These are phyloP conservation scores for Flexamia atlantica DNA, from an alignment of 2,888 invertebrate species.

Conservation along the genomic window DNA sequence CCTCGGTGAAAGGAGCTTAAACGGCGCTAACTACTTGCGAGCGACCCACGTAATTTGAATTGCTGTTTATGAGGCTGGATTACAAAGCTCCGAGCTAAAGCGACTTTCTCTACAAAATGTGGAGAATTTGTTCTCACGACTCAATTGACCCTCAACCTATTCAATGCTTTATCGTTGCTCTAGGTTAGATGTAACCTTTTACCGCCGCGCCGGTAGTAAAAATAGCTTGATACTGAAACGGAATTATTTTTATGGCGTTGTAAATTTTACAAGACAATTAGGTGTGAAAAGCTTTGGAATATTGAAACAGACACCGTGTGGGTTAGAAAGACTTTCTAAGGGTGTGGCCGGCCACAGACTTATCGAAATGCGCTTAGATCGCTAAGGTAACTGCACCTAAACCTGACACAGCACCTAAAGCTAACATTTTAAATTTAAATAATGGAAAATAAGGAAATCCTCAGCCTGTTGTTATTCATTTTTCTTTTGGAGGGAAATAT, in stretches of 20 bases:
- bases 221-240: background rate
- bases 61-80: slow-evolving; percentile 6
- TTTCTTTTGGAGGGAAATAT: too few species aligned
- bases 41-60: background rate
- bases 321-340: background rate
- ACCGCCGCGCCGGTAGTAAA: background rate
- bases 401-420: too few species aligned
- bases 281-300: background rate
- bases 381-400: too few species aligned
- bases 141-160: background rate
- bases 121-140: slow-evolving; percentile 19
- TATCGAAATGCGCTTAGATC: too few species aligned
- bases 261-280: background rate
- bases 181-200: background rate
- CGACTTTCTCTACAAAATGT: slow-evolving; percentile 24
- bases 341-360: too few species aligned
- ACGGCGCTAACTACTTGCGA: background rate
- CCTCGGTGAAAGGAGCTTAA: background rate
- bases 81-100: slow-evolving; percentile 15
- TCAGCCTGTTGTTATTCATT: too few species aligned
- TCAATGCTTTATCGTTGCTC: background rate
- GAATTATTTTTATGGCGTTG: background rate
- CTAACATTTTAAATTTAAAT: too few species aligned
- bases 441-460: too few species aligned
- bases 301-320: background rate